Evolutionary conservation across 1,140 invertebrate genomes (phyloP).

Genomic region (Bombus cullumanus): DNA sequence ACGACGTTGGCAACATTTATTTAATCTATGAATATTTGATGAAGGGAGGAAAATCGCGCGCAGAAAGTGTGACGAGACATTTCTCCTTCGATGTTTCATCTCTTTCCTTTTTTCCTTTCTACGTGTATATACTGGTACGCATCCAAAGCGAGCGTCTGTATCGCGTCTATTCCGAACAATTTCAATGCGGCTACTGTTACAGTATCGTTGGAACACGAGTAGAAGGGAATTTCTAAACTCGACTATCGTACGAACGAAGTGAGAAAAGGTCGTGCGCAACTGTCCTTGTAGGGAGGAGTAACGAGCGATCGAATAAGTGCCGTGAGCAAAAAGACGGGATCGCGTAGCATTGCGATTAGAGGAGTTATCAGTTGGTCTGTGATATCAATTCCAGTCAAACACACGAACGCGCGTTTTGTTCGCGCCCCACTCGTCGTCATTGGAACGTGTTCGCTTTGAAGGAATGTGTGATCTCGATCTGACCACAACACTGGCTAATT

Average conservation of each 20-base stretch:
- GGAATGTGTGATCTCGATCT: not conserved
- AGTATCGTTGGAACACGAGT: not conserved
- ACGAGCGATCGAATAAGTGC: constrained; percentile 53
- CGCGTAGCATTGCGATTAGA: constrained; percentile 55
- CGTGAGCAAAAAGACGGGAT: constrained; percentile 70
- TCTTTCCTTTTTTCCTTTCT: no score
- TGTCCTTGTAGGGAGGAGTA: not conserved
- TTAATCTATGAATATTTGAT: no score
- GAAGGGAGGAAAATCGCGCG: no score
- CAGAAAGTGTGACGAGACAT: no score
- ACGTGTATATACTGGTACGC: no score
- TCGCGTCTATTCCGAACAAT: no score
- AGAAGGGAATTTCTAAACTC: not conserved
- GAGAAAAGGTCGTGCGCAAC: constrained; percentile 29
- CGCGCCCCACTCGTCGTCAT: constrained; percentile 2
- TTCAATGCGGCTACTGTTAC: no score
- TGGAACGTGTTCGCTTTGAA: not conserved
- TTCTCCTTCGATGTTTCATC: no score
- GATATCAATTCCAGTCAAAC: constrained; percentile 60
- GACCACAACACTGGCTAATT: not conserved
- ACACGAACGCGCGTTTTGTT: constrained; percentile 19
- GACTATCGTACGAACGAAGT: not conserved
- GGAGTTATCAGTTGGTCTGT: constrained; percentile 59
- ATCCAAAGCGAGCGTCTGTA: no score
- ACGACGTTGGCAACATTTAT: no score